Conservation (phyloP, 2,113 vertebrate genomes). For the Calyptommatus sinebrachiatus region DNA sequence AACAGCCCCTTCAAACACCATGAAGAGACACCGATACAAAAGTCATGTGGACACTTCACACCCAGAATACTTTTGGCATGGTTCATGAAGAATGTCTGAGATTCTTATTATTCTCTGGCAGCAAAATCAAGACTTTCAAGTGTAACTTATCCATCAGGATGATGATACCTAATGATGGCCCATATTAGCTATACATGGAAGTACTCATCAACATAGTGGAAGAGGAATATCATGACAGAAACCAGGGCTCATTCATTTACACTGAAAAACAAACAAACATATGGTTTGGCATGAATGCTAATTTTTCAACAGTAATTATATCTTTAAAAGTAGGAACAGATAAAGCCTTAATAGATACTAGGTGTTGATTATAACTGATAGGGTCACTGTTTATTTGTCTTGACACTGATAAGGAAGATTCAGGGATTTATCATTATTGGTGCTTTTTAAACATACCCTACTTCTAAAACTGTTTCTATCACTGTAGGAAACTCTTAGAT, state of each 20-base stretch:
- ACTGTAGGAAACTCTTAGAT: constrained; percentile 22
- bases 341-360: constrained; percentile 7
- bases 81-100: too few relatives aligned
- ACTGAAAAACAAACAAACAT: neutral
- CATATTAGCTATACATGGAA: neutral
- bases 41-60: too few relatives aligned
- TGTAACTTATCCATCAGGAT: neutral
- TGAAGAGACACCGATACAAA: too few relatives aligned
- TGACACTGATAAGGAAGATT: neutral
- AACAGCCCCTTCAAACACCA: too few relatives aligned
- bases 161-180: too few relatives aligned
- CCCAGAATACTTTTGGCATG: too few relatives aligned
- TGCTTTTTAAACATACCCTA: neutral
- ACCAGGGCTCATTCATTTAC: too few relatives aligned
- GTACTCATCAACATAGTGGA: neutral
- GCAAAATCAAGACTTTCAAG: neutral
- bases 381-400: neutral
- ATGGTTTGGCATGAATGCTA: neutral
- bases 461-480: constrained; percentile 10
- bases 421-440: constrained; percentile 1
- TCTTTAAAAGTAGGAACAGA: neutral
- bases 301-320: neutral
- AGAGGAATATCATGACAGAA: neutral
- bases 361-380: constrained; percentile 16
- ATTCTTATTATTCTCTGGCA: neutral